Conservation (phyloP, 1,140 invertebrate species). For the Melipona quadrifasciata region DNA sequence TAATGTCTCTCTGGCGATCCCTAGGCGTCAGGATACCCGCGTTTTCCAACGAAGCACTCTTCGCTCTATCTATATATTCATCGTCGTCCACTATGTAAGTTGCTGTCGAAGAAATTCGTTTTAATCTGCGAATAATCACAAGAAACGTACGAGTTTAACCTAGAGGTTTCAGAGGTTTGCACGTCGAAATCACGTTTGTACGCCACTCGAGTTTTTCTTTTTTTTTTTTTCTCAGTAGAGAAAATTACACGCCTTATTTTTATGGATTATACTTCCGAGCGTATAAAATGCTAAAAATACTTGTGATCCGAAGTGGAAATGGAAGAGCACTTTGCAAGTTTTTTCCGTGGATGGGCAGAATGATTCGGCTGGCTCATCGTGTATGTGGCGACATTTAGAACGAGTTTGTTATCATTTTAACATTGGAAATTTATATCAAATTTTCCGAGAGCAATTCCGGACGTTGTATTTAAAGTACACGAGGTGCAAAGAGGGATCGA, state of each 20-base stretch:
- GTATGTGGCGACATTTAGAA: conserved; percentile 34
- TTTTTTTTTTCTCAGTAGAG: no score
- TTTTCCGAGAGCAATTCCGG: conserved; percentile 26
- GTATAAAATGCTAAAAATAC: conserved; percentile 39
- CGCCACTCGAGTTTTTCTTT: background rate
- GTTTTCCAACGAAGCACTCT: conserved; percentile 14
- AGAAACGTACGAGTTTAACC: background rate
- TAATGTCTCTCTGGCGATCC: background rate
- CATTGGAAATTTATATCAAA: conserved; percentile 51
- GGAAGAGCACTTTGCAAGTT: conserved; percentile 44
- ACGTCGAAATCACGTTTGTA: background rate
- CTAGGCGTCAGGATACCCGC: background rate
- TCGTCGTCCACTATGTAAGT: conserved; percentile 42
- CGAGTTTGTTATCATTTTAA: conserved; percentile 41
- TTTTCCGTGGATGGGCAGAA: conserved; percentile 43
- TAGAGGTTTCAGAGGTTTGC: background rate
- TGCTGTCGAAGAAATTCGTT: conserved; percentile 40
- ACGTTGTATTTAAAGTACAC: conserved; percentile 38
- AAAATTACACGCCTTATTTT: background rate
- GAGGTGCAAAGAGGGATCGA: conserved; percentile 18
- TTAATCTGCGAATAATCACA: conserved; percentile 22
- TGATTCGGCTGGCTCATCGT: conserved; percentile 58
- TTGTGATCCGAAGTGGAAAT: conserved; percentile 44
- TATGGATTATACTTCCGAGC: background rate
- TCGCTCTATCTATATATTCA: background rate